Percentiles rank a stretch among this genome's conserved stretches.
Evolutionary conservation across 2,888 invertebrate genomes (phyloP).

Genomic region (Acronicta leporina): DNA sequence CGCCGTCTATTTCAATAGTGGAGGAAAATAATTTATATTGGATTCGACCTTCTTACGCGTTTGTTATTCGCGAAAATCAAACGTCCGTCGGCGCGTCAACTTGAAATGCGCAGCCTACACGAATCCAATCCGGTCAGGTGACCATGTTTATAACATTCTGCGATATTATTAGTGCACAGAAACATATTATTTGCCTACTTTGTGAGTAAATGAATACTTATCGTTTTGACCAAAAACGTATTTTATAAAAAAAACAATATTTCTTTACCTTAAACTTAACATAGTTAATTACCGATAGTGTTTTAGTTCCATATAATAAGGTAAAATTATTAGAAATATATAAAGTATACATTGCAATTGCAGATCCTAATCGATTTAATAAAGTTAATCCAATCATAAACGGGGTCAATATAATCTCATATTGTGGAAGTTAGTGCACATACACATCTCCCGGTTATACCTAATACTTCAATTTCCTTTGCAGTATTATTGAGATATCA

Average conservation of each 20-base stretch:
- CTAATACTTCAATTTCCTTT: neutral
- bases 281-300: no score
- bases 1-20: slow-evolving; percentile 80
- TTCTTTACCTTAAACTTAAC: no score
- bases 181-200: neutral
- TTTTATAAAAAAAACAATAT: no score
- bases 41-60: slow-evolving; percentile 59
- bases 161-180: slow-evolving; percentile 11
- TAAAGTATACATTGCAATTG: no score
- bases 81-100: slow-evolving; percentile 37
- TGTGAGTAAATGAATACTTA: neutral
- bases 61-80: slow-evolving; percentile 65
- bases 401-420: slow-evolving; percentile 3
- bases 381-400: neutral
- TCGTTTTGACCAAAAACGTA: neutral
- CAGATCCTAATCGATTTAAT: no score
- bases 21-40: slow-evolving; percentile 76
- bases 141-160: slow-evolving; percentile 15
- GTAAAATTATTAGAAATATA: no score
- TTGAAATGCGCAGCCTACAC: slow-evolving; percentile 43
- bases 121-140: slow-evolving; percentile 38
- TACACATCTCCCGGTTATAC: neutral
- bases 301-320: no score
- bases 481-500: slow-evolving; percentile 2
- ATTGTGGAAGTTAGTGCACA: slow-evolving; percentile 2